These are phyloP conservation scores for Oncorhynchus mykiss DNA, from an alignment of 2,113 vertebrate genomes.

Conservation along the genomic window DNA sequence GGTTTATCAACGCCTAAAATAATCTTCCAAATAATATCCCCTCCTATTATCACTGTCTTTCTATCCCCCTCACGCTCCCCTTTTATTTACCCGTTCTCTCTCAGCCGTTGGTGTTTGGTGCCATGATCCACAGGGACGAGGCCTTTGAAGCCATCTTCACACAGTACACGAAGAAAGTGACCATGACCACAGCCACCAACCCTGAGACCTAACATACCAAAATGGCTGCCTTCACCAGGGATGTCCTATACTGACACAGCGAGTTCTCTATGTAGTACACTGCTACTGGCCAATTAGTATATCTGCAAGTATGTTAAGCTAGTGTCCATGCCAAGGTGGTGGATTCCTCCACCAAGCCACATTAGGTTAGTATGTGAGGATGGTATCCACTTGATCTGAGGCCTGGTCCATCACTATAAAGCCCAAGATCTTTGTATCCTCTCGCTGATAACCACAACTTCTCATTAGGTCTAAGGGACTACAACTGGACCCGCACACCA, in stretches of 20 bases:
- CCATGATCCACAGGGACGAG: constrained; percentile 96
- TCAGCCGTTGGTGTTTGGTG: constrained; percentile 96
- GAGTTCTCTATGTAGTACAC: not conserved
- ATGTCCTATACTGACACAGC: not conserved
- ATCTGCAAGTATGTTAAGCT: not conserved
- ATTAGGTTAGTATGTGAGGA: not conserved
- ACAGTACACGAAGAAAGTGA: constrained; percentile 82
- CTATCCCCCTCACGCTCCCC: not conserved
- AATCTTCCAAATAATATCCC: no score
- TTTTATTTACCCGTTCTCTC: not conserved
- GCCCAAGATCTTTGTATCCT: not conserved
- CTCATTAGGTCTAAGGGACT: not conserved
- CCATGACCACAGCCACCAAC: constrained; percentile 60
- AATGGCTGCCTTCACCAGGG: not conserved
- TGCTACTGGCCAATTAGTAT: not conserved
- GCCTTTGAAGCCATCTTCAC: constrained; percentile 90
- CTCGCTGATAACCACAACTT: not conserved
- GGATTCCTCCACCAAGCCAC: not conserved
- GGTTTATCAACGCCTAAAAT: no score
- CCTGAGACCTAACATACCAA: constrained; percentile 73
- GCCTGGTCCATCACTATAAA: not conserved
- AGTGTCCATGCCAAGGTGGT: not conserved
- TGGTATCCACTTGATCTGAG: constrained; percentile 1
- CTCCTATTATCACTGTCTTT: not conserved
- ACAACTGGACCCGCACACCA: not conserved